Evolutionary conservation across 1,140 invertebrate genomes (phyloP).

Genomic region (Dryas iulia): DNA sequence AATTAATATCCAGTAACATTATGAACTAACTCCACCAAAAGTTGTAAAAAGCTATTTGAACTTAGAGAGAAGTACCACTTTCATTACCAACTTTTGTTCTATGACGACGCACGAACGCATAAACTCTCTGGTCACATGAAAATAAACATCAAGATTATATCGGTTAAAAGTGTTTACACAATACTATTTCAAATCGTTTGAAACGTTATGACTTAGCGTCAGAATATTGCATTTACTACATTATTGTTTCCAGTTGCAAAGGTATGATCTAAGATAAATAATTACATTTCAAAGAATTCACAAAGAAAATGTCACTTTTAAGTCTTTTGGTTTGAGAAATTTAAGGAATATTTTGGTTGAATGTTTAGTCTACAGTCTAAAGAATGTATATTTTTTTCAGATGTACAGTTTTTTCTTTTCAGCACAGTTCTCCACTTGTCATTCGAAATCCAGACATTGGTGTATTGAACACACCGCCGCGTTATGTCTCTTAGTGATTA

Average conservation of each 20-base stretch:
- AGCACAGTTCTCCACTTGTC: too few species aligned
- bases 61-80: too few species aligned
- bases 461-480: too few species aligned
- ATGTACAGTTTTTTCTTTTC: too few species aligned
- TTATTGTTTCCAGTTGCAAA: background rate
- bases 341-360: background rate
- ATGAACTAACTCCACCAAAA: too few species aligned
- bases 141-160: constrained; percentile 1
- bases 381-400: too few species aligned
- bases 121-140: background rate
- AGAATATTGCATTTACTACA: background rate
- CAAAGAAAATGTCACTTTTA: background rate
- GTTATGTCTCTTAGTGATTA: too few species aligned
- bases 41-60: too few species aligned
- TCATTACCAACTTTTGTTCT: background rate
- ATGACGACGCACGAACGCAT: background rate
- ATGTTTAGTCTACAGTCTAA: background rate
- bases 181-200: background rate
- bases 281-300: background rate
- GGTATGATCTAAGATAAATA: background rate
- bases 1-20: too few species aligned
- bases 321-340: background rate
- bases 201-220: background rate
- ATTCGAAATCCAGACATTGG: too few species aligned
- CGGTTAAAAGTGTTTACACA: constrained; percentile 4